phyloP scores from a whole-genome alignment of 2,113 vertebrate genomes.

The Corythornis madagascariensis region DNA sequence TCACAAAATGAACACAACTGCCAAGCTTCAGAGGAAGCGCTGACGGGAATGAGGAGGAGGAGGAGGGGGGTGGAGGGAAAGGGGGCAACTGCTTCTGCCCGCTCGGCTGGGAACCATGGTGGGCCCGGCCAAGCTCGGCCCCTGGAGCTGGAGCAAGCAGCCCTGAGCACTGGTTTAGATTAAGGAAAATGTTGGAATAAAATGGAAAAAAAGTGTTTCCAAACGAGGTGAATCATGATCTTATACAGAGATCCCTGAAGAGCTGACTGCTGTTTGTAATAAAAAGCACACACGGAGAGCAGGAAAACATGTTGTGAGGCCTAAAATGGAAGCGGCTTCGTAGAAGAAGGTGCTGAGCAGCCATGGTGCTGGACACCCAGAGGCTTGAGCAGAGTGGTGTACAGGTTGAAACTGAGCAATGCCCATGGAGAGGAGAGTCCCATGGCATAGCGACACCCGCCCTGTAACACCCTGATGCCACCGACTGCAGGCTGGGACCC shows the following conservation, averaged over 20 bases:
- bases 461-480: not conserved
- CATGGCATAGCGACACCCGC: too few relatives aligned
- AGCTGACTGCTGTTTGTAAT: slow-evolving; percentile 62
- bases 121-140: not conserved
- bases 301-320: not conserved
- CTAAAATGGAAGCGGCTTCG: not conserved
- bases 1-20: not conserved
- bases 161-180: slow-evolving; percentile 45
- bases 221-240: slow-evolving; percentile 61
- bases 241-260: slow-evolving; percentile 58
- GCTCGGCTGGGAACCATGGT: rapidly evolving
- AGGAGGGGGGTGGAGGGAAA: not conserved
- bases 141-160: not conserved
- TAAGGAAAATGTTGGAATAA: slow-evolving; percentile 25
- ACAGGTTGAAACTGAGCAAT: not conserved
- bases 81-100: not conserved
- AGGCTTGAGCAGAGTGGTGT: rapidly evolving
- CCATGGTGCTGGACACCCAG: not conserved
- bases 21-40: not conserved
- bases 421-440: not conserved
- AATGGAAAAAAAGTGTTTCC: slow-evolving; percentile 35
- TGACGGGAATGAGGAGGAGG: rapidly evolving
- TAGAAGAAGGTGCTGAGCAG: not conserved
- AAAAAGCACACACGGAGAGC: not conserved
- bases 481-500: not conserved